Evolutionary conservation across 2,113 vertebrate genomes (phyloP).

Genomic region (Carettochelys insculpta): DNA sequence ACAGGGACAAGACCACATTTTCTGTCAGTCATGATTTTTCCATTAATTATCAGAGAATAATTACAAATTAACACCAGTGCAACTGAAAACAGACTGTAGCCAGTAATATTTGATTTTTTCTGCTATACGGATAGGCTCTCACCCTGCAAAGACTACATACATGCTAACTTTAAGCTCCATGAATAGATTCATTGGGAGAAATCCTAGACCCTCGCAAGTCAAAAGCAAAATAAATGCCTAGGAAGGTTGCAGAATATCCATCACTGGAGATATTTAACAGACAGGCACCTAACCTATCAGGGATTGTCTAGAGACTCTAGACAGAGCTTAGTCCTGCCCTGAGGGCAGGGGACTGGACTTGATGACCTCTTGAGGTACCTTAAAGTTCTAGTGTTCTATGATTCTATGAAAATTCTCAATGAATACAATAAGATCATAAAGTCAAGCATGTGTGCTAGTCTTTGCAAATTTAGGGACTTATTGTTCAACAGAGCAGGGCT

Average conservation of each 20-base stretch:
- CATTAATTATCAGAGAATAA: not conserved
- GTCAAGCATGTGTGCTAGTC: not conserved
- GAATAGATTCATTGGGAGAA: not conserved
- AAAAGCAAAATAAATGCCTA: too few species aligned
- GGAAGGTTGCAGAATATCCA: too few species aligned
- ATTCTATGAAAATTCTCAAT: not conserved
- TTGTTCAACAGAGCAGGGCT: too few species aligned
- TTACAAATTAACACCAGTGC: not conserved
- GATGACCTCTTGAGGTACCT: too few species aligned
- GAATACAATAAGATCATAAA: not conserved
- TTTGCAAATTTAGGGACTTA: not conserved
- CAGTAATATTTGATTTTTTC: not conserved
- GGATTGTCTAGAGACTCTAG: too few species aligned
- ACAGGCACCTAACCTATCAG: too few species aligned
- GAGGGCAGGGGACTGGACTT: too few species aligned
- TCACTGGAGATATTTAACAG: too few species aligned
- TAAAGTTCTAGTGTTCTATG: too few species aligned
- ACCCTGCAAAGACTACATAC: accelerated
- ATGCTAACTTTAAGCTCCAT: not conserved
- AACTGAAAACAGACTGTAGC: not conserved
- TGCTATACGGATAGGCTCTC: not conserved
- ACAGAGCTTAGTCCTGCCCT: too few species aligned
- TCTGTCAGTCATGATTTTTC: not conserved
- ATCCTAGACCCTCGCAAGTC: not conserved
- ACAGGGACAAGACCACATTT: not conserved